These are phyloP conservation scores for Acromyrmex echinatior DNA, from an alignment of 1,140 invertebrate genomes.

Conservation along the genomic window DNA sequence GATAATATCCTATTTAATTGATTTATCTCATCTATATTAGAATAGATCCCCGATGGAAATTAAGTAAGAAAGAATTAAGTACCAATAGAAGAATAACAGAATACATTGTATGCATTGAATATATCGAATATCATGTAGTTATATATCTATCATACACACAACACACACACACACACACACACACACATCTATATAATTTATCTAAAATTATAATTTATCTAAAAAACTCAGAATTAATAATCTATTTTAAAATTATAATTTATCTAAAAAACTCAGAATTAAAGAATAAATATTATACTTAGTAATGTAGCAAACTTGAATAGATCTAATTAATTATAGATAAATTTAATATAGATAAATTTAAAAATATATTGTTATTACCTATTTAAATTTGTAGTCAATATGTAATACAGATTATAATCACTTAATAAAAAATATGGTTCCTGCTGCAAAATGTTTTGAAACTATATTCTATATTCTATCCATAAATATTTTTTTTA, in stretches of 20 bases:
- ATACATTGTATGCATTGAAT: not conserved
- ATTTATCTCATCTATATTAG: conserved; percentile 33
- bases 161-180: no score
- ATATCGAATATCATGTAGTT: not conserved
- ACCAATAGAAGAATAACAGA: not conserved
- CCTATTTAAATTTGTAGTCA: not conserved
- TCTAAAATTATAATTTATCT: not conserved
- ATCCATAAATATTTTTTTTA: not conserved
- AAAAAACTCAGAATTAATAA: not conserved
- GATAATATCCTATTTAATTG: conserved; percentile 20
- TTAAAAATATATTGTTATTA: not conserved
- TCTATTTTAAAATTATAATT: no score
- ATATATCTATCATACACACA: no score
- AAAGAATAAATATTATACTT: conserved; percentile 7
- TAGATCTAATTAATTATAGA: not conserved
- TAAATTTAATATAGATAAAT: conserved; percentile 8
- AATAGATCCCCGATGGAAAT: not conserved
- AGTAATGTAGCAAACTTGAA: not conserved
- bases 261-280: not conserved
- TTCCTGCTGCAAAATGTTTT: not conserved
- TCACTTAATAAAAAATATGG: not conserved
- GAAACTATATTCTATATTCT: not conserved
- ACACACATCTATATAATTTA: no score
- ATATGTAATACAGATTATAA: no score
- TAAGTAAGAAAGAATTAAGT: not conserved